Conservation (phyloP, 2,113 vertebrate species). For the Hydrolagus affinis region DNA sequence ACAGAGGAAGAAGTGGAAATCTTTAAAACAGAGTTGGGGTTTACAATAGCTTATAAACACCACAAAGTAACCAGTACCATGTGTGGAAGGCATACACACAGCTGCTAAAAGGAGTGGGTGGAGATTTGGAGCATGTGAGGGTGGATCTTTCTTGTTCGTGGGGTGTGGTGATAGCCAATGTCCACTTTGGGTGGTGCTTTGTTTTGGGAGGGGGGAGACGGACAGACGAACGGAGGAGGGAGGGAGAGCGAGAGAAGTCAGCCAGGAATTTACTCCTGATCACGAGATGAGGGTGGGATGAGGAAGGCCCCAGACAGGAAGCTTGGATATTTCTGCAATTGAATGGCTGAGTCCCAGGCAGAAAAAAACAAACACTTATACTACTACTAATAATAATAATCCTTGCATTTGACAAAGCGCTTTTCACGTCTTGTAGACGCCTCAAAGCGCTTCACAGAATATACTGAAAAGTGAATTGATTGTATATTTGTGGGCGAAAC, state of each 20-base stretch:
- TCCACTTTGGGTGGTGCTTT: neutral
- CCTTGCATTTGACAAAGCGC: too few species aligned
- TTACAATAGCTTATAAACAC: slow-evolving; percentile 24
- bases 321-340: too few species aligned
- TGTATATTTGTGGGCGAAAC: too few species aligned
- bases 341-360: too few species aligned
- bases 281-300: neutral
- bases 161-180: neutral
- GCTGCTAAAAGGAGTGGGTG: neutral
- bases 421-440: too few species aligned
- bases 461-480: too few species aligned
- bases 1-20: neutral
- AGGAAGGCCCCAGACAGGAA: too few species aligned
- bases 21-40: neutral
- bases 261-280: neutral
- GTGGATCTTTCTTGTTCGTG: neutral
- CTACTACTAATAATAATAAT: too few species aligned
- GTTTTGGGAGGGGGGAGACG: neutral
- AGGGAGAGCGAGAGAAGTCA: too few species aligned
- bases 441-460: too few species aligned
- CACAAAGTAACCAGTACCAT: neutral
- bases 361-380: too few species aligned
- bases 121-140: neutral
- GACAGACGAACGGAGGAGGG: too few species aligned
- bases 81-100: neutral